Evolutionary conservation across 1,140 invertebrate genomes (phyloP).

Genomic region (Lepidurus arcticus): DNA sequence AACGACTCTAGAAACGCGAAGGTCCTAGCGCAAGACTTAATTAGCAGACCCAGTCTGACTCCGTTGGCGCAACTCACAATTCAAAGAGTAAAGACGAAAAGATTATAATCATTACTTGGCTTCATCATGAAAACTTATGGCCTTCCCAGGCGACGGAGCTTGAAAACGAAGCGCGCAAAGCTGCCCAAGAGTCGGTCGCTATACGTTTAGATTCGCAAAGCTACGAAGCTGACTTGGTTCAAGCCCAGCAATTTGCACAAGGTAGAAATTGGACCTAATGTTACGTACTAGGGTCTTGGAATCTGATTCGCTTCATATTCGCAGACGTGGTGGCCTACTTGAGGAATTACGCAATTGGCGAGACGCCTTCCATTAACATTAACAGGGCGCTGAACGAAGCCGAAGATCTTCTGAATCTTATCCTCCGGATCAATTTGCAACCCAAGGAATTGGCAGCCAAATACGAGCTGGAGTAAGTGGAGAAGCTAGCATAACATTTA

Average conservation of each 20-base stretch:
- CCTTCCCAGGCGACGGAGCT: conserved; percentile 15
- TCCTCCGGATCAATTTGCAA: conserved; percentile 24
- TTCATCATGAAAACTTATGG: not conserved
- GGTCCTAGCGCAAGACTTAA: conserved; percentile 41
- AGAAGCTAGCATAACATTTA: not conserved
- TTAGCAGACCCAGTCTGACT: conserved; percentile 20
- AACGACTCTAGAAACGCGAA: conserved; percentile 39
- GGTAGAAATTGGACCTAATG: not conserved
- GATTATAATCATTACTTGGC: not conserved
- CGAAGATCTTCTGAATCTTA: conserved; percentile 24
- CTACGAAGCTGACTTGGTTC: not conserved
- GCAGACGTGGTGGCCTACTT: conserved; percentile 41
- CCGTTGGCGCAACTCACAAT: conserved; percentile 30
- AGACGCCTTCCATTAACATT: conserved; percentile 35
- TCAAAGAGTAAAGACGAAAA: conserved; percentile 12
- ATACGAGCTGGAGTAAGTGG: conserved; percentile 29
- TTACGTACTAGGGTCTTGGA: not conserved
- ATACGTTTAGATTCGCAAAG: not conserved
- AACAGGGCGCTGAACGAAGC: conserved; percentile 36
- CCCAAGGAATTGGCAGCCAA: conserved; percentile 20
- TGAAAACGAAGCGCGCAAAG: conserved; percentile 22
- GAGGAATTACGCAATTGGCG: conserved; percentile 42
- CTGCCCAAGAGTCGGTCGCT: not conserved
- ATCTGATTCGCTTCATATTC: not conserved
- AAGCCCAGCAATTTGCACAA: not conserved